Conservation (phyloP, 2,797 vertebrate genomes). For the Pipistrellus pipistrellus region DNA sequence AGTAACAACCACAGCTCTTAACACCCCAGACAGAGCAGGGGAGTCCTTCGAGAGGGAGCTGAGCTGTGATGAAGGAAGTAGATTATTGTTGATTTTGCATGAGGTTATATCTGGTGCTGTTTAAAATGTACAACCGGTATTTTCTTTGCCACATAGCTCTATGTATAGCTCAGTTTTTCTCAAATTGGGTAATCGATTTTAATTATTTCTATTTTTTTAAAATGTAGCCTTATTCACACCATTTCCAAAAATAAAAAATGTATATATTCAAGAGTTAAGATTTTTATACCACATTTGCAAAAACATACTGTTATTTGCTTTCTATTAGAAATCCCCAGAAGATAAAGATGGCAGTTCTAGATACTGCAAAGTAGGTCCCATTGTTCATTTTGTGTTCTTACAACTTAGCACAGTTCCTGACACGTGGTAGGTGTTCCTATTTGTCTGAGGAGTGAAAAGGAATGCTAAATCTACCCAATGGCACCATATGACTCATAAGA, state of each 20-base stretch:
- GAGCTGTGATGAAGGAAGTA: background rate
- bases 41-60: background rate
- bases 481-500: background rate
- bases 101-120: background rate
- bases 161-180: background rate
- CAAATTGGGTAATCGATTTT: background rate
- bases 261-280: background rate
- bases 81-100: background rate
- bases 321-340: background rate
- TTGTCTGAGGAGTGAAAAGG: constrained; percentile 10
- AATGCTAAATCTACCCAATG: background rate
- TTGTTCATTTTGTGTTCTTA: background rate
- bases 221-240: background rate
- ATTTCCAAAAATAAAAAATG: background rate
- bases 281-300: constrained; percentile 16
- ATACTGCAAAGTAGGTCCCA: background rate
- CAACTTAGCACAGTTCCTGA: background rate
- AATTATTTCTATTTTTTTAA: constrained; percentile 21
- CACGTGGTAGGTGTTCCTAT: background rate
- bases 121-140: background rate
- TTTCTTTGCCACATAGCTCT: background rate
- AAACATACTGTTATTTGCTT: background rate
- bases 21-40: rapidly evolving
- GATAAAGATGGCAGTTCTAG: background rate
- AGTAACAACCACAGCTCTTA: too few relatives aligned